Conservation (phyloP, 2,113 vertebrate genomes). For the Turnix velox region DNA sequence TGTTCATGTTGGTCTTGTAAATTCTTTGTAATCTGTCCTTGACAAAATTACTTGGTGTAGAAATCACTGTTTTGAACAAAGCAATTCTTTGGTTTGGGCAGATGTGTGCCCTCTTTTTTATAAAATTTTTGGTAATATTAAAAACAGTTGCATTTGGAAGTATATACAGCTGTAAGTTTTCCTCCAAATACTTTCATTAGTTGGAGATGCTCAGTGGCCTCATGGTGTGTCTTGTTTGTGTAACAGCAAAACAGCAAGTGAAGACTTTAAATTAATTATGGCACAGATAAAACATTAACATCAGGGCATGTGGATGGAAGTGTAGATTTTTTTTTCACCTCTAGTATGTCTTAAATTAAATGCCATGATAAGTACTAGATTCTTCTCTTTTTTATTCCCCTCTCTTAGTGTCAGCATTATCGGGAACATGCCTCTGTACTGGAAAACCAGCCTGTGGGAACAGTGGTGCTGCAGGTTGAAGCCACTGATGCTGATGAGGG, state of each 20-base stretch:
- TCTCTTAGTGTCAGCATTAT: constrained; percentile 82
- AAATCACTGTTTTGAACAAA: not conserved
- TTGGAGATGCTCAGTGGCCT: not conserved
- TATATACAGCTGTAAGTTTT: not conserved
- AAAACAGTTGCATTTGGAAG: not conserved
- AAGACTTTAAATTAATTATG: not conserved
- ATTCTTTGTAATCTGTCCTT: not conserved
- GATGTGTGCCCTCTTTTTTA: not conserved
- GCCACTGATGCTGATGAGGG: constrained; percentile 88
- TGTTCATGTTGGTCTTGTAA: not conserved
- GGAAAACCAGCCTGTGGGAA: constrained; percentile 86
- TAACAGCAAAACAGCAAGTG: not conserved
- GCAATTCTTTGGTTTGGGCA: not conserved
- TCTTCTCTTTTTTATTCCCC: not conserved
- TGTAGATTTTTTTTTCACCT: not conserved
- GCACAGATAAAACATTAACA: not conserved
- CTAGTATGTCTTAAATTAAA: not conserved
- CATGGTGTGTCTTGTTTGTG: not conserved
- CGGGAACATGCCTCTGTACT: constrained; percentile 79
- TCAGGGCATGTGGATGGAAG: not conserved
- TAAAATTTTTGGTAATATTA: not conserved
- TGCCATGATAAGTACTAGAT: not conserved
- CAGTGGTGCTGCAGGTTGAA: constrained; percentile 82
- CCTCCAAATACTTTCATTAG: not conserved
- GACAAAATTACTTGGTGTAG: not conserved